These are phyloP conservation scores for Cydia splendana DNA, from an alignment of 1,140 invertebrate genomes.

Conservation along the genomic window DNA sequence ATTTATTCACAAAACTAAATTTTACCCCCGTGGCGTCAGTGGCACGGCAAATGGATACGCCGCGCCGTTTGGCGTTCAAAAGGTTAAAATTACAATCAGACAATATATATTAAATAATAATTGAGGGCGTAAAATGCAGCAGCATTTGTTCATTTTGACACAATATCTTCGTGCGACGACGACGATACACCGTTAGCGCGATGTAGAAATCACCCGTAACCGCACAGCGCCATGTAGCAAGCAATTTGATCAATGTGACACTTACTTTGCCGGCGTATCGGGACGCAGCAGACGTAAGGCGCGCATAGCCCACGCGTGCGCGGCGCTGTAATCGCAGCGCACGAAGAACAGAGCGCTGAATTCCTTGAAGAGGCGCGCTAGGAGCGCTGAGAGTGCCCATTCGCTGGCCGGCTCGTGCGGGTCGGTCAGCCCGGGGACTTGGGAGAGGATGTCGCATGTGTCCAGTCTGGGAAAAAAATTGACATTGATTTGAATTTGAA, in stretches of 20 bases:
- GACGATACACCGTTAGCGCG: not conserved
- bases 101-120: no score
- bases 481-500: no score
- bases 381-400: conserved; percentile 57
- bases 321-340: conserved; percentile 90
- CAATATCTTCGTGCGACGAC: no score
- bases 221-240: not conserved
- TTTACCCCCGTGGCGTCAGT: no score
- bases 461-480: conserved; percentile 27
- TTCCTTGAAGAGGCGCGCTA: conserved; percentile 87
- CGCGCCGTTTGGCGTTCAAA: no score
- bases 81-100: no score
- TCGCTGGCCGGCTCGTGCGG: conserved; percentile 36
- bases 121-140: no score
- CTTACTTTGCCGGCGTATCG: conserved; percentile 80
- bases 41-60: no score
- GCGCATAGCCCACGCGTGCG: conserved; percentile 86
- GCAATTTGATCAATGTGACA: conserved; percentile 1
- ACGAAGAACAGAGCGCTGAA: conserved; percentile 89
- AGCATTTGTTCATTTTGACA: no score
- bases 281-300: conserved; percentile 85
- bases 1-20: no score
- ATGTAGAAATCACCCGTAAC: not conserved
- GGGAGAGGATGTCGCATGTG: conserved; percentile 33
- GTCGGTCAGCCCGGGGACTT: conserved; percentile 5